Conservation (phyloP, 2,113 vertebrate species). For the Percina caprodes region DNA sequence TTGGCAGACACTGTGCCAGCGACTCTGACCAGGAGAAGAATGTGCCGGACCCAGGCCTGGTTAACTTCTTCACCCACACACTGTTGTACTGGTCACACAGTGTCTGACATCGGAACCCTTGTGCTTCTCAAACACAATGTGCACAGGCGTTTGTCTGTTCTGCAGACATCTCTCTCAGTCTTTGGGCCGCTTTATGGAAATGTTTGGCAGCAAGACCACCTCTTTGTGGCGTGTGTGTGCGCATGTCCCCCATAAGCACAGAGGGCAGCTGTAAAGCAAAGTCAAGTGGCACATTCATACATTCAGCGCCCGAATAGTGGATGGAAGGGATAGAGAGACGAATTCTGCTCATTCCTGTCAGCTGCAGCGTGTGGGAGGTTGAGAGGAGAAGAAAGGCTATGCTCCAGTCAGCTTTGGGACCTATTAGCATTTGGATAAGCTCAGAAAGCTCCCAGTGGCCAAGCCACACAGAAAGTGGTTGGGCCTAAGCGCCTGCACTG, state of each 20-base stretch:
- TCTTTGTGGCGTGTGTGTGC: conserved; percentile 65
- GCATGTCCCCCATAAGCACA: conserved; percentile 65
- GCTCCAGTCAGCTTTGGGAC: conserved; percentile 78
- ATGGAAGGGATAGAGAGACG: conserved; percentile 62
- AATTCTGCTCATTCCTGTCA: conserved; percentile 74
- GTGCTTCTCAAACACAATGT: conserved; percentile 69
- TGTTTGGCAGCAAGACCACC: conserved; percentile 59
- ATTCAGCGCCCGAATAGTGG: conserved; percentile 60
- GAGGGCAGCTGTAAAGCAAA: conserved; percentile 75
- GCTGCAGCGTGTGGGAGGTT: conserved; percentile 77
- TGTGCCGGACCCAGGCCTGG: conserved; percentile 65
- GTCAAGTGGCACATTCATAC: conserved; percentile 80
- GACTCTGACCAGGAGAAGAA: conserved; percentile 64
- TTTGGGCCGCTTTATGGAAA: conserved; percentile 79
- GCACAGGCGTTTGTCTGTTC: conserved; percentile 75
- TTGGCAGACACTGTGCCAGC: conserved; percentile 58
- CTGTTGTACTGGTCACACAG: conserved; percentile 70
- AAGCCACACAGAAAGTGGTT: conserved; percentile 67
- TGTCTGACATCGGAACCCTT: conserved; percentile 72
- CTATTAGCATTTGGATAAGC: conserved; percentile 85
- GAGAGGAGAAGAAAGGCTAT: conserved; percentile 77
- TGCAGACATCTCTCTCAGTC: conserved; percentile 62
- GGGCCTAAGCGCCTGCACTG: conserved; percentile 66
- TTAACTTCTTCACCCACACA: conserved; percentile 75
- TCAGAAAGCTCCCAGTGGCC: conserved; percentile 76